phyloP scores from a whole-genome alignment of 2,113 vertebrate genomes.

The Nyctereutes procyonoides region DNA sequence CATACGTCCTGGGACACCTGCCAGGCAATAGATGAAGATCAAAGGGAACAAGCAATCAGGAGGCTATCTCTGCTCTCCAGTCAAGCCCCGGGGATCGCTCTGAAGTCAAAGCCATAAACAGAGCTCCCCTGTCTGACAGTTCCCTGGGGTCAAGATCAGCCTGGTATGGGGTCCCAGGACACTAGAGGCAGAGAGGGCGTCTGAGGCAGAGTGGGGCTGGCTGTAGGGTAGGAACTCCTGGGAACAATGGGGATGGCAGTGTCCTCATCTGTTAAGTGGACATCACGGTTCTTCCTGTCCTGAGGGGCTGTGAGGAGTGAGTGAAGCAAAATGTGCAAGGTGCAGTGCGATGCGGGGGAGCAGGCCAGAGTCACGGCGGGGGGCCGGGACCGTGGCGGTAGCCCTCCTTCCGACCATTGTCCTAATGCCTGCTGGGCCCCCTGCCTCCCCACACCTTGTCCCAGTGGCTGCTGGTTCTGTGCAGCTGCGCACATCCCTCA shows the following conservation, averaged over 20 bases:
- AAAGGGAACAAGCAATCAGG: not conserved
- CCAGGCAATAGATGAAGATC: not conserved
- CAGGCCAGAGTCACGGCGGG: not conserved
- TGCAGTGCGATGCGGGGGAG: not conserved
- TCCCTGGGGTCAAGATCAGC: not conserved
- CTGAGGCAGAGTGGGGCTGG: not conserved
- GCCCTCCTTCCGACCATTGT: not conserved
- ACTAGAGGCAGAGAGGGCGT: not conserved
- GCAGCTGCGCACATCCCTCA: not conserved
- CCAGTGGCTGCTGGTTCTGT: not conserved
- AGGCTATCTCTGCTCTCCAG: not conserved
- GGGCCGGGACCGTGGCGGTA: rapidly evolving
- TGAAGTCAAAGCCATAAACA: not conserved
- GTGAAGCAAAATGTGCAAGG: not conserved
- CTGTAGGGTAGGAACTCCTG: not conserved
- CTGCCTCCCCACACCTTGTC: rapidly evolving
- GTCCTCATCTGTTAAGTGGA: not conserved
- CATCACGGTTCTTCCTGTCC: not conserved
- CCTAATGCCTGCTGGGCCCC: no score
- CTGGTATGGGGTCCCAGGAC: not conserved
- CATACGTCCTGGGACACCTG: not conserved
- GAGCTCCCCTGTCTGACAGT: not conserved
- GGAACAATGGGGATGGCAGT: not conserved
- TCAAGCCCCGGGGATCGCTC: not conserved
- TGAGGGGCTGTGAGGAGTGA: not conserved